Base-by-base conservation (phyloP, 2,113 vertebrate genomes). In the Sterrhoptilus dennistouni region DNA sequence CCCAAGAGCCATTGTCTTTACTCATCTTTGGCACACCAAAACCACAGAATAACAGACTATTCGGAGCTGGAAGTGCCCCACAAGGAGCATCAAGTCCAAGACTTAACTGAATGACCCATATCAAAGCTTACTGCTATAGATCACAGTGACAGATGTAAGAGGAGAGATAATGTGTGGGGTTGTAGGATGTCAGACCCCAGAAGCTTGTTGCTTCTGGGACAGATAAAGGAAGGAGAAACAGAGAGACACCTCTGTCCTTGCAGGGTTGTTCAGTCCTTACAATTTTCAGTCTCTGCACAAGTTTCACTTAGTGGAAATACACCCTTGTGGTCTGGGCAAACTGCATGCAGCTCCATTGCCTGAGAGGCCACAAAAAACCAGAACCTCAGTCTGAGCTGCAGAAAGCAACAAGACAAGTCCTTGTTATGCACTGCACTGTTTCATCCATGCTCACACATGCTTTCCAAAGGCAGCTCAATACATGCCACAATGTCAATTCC, bases 401-500 rank as follows among this genome's bases (percentile, higher is more conserved):
- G 42, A 70, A 76, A n/a, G 14, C n/a, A 57, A 29, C 14, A 57
- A 63, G 23, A 10, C 5, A 7, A 69, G 31, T 9, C 28, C 23
- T 19, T 63, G 44, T 64, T 53, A 71, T 0, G 0, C 9, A 10
- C 12, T 61, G n/a, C 36, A 24, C 19, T 35, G n/a, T 53, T 83
- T 20, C 1, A 2, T n/a, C 36, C 5, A 2, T 35, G 36, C 50
- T 29, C 29, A 70, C 5, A 6, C 4, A 10, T 0, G 0, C 47
- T 68, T 17, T 44, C 47, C 4, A 2, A 71, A 59, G 74, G 38
- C n/a, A 87, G 42, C 19, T 80, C 47, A 63, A 29, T 2, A 29
- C 36, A 80, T 42, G 14, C 23, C 47, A 52, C 21, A 83, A 47
- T 13, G 5, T 47, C 17, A 86, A 25, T 60, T 79, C 36, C 56